Evolutionary conservation across 2,797 vertebrate genomes (phyloP).

Genomic region (Eulemur rubriventer): DNA sequence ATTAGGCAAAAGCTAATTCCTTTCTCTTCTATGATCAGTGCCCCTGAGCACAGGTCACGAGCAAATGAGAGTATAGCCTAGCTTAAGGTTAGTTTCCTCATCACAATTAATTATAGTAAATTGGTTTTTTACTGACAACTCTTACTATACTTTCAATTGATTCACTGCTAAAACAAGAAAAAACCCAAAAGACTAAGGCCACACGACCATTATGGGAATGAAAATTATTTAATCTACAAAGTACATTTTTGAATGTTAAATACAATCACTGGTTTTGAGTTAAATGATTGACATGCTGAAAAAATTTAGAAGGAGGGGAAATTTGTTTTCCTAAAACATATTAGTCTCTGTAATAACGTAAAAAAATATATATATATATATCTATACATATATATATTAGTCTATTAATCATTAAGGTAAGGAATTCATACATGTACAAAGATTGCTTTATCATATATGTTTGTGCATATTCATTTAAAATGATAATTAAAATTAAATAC

Average conservation of each 20-base stretch:
- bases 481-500: conserved; percentile 1
- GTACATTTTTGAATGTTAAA: background rate
- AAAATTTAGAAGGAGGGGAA: background rate
- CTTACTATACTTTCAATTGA: background rate
- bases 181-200: background rate
- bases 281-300: background rate
- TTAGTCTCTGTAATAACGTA: too few species aligned
- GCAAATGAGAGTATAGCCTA: background rate
- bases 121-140: background rate
- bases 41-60: background rate
- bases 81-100: conserved; percentile 29
- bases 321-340: conserved; percentile 2
- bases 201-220: background rate
- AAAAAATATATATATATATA: too few species aligned
- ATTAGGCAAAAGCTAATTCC: background rate
- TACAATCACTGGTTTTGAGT: background rate
- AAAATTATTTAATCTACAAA: conserved; percentile 26
- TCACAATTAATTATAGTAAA: conserved; percentile 21
- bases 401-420: background rate
- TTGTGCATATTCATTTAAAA: background rate
- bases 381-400: background rate
- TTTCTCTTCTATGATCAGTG: background rate
- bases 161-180: background rate
- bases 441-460: background rate
- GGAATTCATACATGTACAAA: background rate